Conservation (phyloP, 2,797 vertebrate genomes). For the Cygnus olor region DNA sequence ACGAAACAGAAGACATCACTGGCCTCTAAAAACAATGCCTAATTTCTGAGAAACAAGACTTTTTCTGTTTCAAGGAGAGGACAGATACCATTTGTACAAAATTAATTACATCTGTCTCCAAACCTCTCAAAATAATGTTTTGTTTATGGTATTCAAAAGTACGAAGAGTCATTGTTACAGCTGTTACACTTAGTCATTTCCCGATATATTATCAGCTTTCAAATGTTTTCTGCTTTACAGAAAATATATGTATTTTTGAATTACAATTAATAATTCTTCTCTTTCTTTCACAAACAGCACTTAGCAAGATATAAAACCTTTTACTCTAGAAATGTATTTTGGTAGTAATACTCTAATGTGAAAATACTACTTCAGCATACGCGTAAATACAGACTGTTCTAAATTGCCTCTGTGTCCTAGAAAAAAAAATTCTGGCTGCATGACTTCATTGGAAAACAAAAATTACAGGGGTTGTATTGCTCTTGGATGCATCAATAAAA, state of each 20-base stretch:
- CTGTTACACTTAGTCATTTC: neutral
- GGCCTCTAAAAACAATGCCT: neutral
- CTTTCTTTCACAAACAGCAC: neutral
- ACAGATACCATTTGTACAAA: neutral
- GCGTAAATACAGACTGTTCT: neutral
- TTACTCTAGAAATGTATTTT: neutral
- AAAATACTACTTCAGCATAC: neutral
- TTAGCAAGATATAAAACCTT: neutral
- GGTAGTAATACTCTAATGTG: neutral
- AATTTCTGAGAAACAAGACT: neutral
- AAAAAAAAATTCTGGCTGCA: neutral
- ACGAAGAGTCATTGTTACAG: neutral
- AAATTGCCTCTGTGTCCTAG: neutral
- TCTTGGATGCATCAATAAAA: neutral
- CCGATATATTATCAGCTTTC: neutral
- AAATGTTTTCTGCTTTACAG: neutral
- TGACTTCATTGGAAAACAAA: neutral
- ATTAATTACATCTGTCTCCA: neutral
- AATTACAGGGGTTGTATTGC: neutral
- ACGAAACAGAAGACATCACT: neutral
- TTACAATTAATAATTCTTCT: neutral
- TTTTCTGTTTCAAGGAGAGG: neutral
- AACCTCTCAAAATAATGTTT: neutral
- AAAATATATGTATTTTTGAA: neutral
- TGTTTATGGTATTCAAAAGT: fast-evolving